A percentile compares a stretch with the other conserved stretches of the same genome.
These are phyloP conservation scores for Drosophila dives DNA, from an alignment of 2,888 invertebrate species.

Conservation along the genomic window DNA sequence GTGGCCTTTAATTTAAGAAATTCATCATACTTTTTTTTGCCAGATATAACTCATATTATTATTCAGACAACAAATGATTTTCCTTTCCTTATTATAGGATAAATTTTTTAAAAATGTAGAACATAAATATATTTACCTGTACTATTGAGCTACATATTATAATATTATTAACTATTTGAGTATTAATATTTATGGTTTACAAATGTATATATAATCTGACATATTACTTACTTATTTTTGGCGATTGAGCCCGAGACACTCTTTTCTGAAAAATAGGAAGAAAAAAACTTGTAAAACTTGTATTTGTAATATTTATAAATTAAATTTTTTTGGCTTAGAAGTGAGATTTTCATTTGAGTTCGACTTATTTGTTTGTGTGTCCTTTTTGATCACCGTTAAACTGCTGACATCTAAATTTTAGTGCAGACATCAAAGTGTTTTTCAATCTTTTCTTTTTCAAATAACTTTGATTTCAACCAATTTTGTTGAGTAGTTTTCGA, in stretches of 20 bases:
- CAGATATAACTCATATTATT: neutral
- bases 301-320: too few relatives aligned
- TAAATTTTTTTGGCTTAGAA: too few relatives aligned
- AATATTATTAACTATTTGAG: neutral
- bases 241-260: neutral
- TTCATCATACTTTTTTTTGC: neutral
- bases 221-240: neutral
- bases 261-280: neutral
- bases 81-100: neutral
- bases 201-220: too few relatives aligned
- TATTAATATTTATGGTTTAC: too few relatives aligned
- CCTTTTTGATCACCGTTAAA: too few relatives aligned
- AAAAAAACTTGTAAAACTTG: neutral
- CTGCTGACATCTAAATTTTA: too few relatives aligned
- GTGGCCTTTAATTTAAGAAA: neutral
- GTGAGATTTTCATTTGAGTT: too few relatives aligned
- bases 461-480: too few relatives aligned
- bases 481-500: too few relatives aligned
- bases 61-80: neutral
- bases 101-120: neutral
- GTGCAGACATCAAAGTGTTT: too few relatives aligned
- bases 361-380: neutral
- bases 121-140: neutral
- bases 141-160: neutral
- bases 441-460: too few relatives aligned